phyloP scores from a whole-genome alignment of 2,113 vertebrate genomes.

The Thomomys bottae region DNA sequence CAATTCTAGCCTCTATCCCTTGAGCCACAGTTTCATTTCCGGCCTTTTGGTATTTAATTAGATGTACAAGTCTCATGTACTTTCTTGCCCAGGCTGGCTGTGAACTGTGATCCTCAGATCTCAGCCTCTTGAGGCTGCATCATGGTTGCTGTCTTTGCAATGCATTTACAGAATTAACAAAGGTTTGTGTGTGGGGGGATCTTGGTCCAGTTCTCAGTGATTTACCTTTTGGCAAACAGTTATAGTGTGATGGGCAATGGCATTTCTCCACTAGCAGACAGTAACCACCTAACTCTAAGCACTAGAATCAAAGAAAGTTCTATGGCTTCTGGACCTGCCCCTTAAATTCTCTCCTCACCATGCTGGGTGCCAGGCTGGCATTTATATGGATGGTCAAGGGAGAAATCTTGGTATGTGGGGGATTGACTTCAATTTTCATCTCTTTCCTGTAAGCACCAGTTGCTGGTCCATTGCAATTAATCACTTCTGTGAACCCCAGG shows the following conservation, averaged over 20 bases:
- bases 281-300: not conserved
- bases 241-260: not conserved
- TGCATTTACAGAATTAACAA: not conserved
- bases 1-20: too few relatives aligned
- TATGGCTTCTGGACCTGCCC: not conserved
- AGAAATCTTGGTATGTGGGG: too few relatives aligned
- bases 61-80: too few relatives aligned
- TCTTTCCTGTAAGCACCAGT: accelerated
- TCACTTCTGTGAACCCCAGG: not conserved
- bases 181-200: not conserved
- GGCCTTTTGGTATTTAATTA: too few relatives aligned
- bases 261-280: not conserved
- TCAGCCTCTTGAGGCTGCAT: too few relatives aligned
- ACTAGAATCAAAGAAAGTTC: not conserved
- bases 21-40: too few relatives aligned
- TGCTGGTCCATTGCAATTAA: not conserved
- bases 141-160: not conserved
- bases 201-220: not conserved
- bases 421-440: not conserved
- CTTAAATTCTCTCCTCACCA: too few relatives aligned
- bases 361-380: not conserved
- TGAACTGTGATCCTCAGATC: too few relatives aligned
- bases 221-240: not conserved
- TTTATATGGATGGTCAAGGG: not conserved
- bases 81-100: too few relatives aligned